Percentiles rank a stretch among this genome's conserved stretches.
phyloP scores from a whole-genome alignment of 2,797 vertebrate genomes.

The Bradypodion ventrale region DNA sequence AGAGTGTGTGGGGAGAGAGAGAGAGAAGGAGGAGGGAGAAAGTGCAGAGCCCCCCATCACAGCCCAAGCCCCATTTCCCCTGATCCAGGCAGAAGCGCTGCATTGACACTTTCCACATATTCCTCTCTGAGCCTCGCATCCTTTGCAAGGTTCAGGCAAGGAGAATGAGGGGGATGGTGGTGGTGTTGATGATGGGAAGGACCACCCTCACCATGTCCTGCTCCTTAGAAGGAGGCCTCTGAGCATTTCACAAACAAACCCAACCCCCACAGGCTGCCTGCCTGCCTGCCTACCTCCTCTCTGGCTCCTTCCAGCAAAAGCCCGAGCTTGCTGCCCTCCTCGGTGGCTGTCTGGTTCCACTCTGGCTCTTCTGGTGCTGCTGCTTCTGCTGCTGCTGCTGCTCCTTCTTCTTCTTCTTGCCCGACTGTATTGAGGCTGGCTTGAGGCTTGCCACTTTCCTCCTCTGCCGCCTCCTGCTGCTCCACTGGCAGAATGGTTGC shows the following conservation, averaged over 20 bases:
- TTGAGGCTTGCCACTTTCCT: background rate
- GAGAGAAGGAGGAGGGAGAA: background rate
- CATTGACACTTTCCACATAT: too few relatives aligned
- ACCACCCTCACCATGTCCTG: fast-evolving
- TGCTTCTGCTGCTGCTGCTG: too few relatives aligned
- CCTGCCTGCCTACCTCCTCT: slow-evolving; percentile 71
- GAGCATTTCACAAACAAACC: background rate
- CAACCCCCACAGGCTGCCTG: slow-evolving; percentile 54
- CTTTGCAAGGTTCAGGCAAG: too few relatives aligned
- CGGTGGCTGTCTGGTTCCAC: background rate
- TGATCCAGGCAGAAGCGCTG: too few relatives aligned
- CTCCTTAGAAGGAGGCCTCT: background rate
- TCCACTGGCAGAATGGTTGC: background rate
- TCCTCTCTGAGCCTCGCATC: background rate
- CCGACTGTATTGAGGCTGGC: background rate
- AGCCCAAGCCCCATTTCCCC: too few relatives aligned
- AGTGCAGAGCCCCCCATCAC: too few relatives aligned
- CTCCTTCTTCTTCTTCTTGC: too few relatives aligned
- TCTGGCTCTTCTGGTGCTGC: slow-evolving; percentile 20
- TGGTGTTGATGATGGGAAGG: too few relatives aligned
- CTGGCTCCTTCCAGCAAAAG: slow-evolving; percentile 18
- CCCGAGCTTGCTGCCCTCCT: slow-evolving; percentile 29
- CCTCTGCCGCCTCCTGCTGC: fast-evolving
- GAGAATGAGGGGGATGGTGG: too few relatives aligned
- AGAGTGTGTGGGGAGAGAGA: too few relatives aligned